phyloP scores from a whole-genome alignment of 2,113 vertebrate genomes.

The Cricetomys ansorgei region DNA sequence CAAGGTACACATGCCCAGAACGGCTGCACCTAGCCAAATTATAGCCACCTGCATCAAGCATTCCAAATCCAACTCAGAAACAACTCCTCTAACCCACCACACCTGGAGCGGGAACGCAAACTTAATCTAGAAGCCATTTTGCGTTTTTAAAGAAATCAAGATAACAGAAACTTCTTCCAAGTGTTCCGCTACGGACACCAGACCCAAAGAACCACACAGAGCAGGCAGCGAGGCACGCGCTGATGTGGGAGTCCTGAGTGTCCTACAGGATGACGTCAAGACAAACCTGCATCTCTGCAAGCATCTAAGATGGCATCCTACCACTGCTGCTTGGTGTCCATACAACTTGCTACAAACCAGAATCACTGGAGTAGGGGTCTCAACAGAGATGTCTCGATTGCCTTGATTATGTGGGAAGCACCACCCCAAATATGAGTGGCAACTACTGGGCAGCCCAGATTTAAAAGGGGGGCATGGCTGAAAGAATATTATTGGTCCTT shows the following conservation, averaged over 20 bases:
- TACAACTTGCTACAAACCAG: background rate
- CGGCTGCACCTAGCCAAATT: too few species aligned
- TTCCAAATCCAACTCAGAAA: too few species aligned
- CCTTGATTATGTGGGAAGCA: background rate
- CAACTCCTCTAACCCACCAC: too few species aligned
- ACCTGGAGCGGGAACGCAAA: too few species aligned
- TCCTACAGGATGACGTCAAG: rapidly evolving
- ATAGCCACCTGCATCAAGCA: too few species aligned
- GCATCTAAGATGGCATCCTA: rapidly evolving
- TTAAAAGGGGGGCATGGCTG: background rate
- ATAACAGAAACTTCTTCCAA: too few species aligned
- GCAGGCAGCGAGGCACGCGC: rapidly evolving
- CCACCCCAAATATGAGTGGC: background rate
- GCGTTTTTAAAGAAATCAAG: too few species aligned
- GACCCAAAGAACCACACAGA: rapidly evolving
- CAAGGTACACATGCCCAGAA: too few species aligned
- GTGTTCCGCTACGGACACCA: too few species aligned
- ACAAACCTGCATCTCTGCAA: background rate
- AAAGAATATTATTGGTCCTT: background rate
- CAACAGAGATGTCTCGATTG: background rate
- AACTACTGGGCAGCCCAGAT: background rate
- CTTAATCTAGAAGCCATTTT: too few species aligned
- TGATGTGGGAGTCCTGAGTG: rapidly evolving
- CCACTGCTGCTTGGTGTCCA: background rate
- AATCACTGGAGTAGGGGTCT: too few species aligned